Conservation (phyloP, 2,888 invertebrate species). For the Apamea anceps region DNA sequence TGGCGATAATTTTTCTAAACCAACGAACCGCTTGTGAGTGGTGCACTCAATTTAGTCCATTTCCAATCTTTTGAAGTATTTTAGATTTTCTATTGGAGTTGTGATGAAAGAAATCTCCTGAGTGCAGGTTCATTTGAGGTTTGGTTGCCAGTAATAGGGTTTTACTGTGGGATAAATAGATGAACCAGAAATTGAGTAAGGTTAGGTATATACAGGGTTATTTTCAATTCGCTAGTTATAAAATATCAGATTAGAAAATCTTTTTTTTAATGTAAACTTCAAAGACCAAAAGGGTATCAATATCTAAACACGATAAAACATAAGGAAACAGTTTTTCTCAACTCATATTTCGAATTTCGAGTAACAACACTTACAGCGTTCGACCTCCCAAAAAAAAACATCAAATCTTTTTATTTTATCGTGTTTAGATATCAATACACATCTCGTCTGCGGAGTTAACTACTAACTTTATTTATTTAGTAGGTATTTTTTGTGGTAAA, state of each 20-base stretch:
- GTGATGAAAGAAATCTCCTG: constrained; percentile 21
- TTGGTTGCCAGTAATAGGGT: constrained; percentile 19
- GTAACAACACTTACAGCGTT: not conserved
- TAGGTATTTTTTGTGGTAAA: too few relatives aligned
- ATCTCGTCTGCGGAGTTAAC: too few relatives aligned
- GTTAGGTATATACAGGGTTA: not conserved
- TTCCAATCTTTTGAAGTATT: constrained; percentile 44
- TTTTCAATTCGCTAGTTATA: too few relatives aligned
- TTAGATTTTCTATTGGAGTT: constrained; percentile 27
- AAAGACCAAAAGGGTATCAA: too few relatives aligned
- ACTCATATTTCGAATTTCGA: not conserved
- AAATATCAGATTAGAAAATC: too few relatives aligned
- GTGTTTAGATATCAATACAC: too few relatives aligned
- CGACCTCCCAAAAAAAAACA: not conserved
- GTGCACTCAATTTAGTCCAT: constrained; percentile 41
- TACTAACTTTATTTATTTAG: too few relatives aligned
- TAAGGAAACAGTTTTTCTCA: not conserved
- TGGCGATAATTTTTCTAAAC: constrained; percentile 48
- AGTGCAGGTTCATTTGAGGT: constrained; percentile 48
- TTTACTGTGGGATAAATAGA: not conserved
- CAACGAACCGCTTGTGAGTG: constrained; percentile 41
- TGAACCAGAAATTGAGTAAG: constrained; percentile 8
- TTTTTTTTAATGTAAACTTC: too few relatives aligned
- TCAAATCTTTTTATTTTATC: not conserved
- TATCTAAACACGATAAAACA: not conserved